phyloP scores from a whole-genome alignment of 2,797 vertebrate species.

The Mormyrops boulengeri region DNA sequence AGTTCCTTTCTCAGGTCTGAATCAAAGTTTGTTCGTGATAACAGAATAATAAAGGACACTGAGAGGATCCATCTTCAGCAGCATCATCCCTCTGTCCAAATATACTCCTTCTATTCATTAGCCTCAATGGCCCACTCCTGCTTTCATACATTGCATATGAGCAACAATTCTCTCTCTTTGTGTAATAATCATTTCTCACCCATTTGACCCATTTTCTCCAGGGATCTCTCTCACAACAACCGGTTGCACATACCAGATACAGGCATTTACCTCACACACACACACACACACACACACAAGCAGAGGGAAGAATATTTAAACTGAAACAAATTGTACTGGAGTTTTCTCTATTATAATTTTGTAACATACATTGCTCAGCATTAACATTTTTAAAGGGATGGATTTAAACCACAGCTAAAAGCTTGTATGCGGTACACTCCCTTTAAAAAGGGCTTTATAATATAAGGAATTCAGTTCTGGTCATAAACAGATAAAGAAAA shows the following conservation, averaged over 20 bases:
- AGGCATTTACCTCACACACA: neutral
- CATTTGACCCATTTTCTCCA: neutral
- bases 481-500: neutral
- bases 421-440: neutral
- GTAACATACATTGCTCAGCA: neutral
- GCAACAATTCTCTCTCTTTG: neutral
- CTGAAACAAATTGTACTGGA: neutral
- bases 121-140: neutral
- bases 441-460: neutral
- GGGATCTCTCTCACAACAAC: neutral
- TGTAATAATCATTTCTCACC: neutral
- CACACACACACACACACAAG: neutral
- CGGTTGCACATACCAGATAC: neutral
- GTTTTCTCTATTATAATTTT: neutral
- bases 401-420: neutral
- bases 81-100: conserved; percentile 32
- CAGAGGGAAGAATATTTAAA: neutral
- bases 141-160: neutral
- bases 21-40: conserved; percentile 1
- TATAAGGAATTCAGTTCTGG: neutral
- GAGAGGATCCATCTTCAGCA: conserved; percentile 40
- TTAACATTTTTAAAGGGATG: neutral
- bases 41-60: conserved; percentile 36
- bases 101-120: conserved; percentile 21
- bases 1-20: neutral